Conservation (phyloP, 2,113 vertebrate genomes). For the Laterallus jamaicensis region DNA sequence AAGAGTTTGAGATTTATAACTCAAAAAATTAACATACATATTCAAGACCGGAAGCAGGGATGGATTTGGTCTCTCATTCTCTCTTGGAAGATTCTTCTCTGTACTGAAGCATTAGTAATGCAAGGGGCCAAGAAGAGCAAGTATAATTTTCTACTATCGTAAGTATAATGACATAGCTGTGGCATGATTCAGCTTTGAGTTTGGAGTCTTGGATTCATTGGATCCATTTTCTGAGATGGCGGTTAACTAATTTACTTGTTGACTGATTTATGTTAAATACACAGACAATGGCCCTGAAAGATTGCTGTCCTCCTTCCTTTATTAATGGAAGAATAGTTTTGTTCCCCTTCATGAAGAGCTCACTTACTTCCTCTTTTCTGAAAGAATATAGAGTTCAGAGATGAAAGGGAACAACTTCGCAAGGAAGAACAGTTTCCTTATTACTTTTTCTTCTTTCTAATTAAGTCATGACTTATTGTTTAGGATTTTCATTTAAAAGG, state of each 20-base stretch:
- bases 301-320: not conserved
- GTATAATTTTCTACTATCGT: not conserved
- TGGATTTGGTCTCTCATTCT: not conserved
- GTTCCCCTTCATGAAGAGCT: not conserved
- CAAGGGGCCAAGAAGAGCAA: not conserved
- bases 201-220: not conserved
- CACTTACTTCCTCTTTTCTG: not conserved
- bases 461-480: constrained; percentile 22
- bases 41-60: not conserved
- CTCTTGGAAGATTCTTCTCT: not conserved
- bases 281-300: not conserved
- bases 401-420: not conserved
- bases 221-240: not conserved
- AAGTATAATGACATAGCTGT: not conserved
- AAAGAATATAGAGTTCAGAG: not conserved
- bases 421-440: not conserved
- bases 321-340: not conserved
- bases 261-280: not conserved
- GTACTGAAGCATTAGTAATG: not conserved
- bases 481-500: constrained; percentile 10
- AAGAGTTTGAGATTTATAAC: not conserved
- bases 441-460: constrained; percentile 7
- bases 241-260: constrained; percentile 5
- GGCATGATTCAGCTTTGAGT: not conserved
- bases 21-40: not conserved